A percentile compares a stretch with the other conserved stretches of the same genome.
Conservation (phyloP, 2,888 invertebrate species). For the Argyra leucocephala region DNA sequence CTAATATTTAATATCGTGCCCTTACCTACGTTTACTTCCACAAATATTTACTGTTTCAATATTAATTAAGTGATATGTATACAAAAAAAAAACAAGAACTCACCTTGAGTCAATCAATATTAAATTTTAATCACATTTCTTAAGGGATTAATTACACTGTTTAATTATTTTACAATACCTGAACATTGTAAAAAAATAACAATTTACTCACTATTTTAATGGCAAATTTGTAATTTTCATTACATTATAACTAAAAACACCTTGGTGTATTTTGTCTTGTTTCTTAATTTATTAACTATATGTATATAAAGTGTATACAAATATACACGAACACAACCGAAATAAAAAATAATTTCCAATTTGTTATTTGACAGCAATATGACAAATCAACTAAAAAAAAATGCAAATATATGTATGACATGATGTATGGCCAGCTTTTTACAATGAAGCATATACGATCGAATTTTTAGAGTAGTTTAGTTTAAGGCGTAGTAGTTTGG, state of each 20-base stretch:
- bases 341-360: background rate
- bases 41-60: background rate
- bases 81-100: background rate
- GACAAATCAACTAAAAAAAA: too few species aligned
- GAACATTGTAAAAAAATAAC: slow-evolving; percentile 1
- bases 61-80: background rate
- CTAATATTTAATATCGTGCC: background rate
- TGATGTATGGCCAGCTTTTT: too few species aligned
- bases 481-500: too few species aligned
- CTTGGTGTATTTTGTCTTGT: background rate
- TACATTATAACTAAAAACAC: background rate
- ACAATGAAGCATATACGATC: too few species aligned
- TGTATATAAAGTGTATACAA: too few species aligned
- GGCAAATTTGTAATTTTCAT: background rate
- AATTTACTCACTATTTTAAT: slow-evolving; percentile 1
- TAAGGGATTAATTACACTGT: background rate
- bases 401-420: too few species aligned
- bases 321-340: background rate
- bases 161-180: background rate
- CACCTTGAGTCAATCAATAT: background rate
- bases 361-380: background rate
- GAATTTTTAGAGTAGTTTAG: too few species aligned
- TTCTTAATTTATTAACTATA: too few species aligned
- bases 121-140: background rate
- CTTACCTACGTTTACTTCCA: background rate